Percentiles rank a stretch among this genome's conserved stretches.
These are phyloP conservation scores for Chloropsis cyanopogon DNA, from an alignment of 2,113 vertebrate species.

Conservation along the genomic window DNA sequence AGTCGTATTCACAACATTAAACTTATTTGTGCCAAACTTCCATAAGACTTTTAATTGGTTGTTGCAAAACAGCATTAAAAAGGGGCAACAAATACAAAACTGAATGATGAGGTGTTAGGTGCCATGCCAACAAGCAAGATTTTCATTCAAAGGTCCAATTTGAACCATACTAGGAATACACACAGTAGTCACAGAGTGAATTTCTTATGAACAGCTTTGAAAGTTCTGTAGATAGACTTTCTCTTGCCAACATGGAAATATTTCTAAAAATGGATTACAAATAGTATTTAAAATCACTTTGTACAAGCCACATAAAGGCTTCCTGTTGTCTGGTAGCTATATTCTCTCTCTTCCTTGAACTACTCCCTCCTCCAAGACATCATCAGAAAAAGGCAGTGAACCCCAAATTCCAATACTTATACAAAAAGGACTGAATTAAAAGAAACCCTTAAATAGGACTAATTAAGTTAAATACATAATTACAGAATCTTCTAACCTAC, in stretches of 20 bases:
- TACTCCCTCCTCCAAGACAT: neutral
- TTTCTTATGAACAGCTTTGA: neutral
- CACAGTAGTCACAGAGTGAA: neutral
- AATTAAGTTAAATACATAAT: neutral
- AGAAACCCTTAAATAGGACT: neutral
- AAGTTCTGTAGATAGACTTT: neutral
- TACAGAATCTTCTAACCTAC: neutral
- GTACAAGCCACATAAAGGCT: neutral
- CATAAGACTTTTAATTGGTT: neutral
- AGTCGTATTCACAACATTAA: neutral
- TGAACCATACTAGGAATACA: neutral
- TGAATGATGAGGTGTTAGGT: neutral
- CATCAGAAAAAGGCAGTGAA: neutral
- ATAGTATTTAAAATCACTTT: neutral
- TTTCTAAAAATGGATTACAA: neutral
- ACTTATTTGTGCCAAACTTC: neutral
- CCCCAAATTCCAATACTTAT: neutral
- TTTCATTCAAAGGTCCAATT: neutral
- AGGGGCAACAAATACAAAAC: neutral
- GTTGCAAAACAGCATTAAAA: neutral
- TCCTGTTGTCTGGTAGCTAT: neutral
- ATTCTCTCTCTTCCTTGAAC: neutral
- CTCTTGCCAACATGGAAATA: neutral
- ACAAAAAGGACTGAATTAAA: neutral
- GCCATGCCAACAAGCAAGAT: neutral